Evolutionary conservation across 2,113 vertebrate species (phyloP).

Genomic region (Prunella fulvescens): DNA sequence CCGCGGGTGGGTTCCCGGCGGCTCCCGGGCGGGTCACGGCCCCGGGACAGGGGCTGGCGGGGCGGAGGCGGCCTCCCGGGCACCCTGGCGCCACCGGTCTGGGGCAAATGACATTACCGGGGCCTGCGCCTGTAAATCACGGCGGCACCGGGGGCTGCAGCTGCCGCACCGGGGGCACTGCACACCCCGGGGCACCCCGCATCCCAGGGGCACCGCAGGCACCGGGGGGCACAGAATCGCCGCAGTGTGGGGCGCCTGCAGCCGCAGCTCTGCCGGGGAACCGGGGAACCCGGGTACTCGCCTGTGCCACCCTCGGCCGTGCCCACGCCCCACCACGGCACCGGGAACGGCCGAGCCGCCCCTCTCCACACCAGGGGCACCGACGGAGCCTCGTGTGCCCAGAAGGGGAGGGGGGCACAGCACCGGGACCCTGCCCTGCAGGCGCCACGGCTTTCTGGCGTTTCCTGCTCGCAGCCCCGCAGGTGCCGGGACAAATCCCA

Average conservation of each 20-base stretch:
- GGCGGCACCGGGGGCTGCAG: slow-evolving; percentile 22
- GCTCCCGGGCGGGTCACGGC: background rate
- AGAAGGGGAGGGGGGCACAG: no score
- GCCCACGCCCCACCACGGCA: background rate
- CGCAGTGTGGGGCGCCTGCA: background rate
- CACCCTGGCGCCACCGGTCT: slow-evolving; percentile 49
- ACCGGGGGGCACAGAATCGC: background rate
- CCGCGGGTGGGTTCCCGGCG: background rate
- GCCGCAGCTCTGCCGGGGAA: background rate
- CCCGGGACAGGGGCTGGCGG: background rate
- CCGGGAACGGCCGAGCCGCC: background rate
- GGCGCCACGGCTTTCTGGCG: background rate
- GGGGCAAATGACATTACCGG: slow-evolving; percentile 59
- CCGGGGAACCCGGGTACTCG: background rate
- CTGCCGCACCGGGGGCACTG: background rate
- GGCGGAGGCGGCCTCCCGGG: background rate
- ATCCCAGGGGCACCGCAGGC: background rate
- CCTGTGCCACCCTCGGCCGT: background rate
- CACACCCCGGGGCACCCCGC: background rate
- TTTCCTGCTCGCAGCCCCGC: background rate
- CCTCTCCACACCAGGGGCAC: background rate
- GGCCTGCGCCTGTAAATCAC: slow-evolving; percentile 39
- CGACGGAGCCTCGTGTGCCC: background rate
- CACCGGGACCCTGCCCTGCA: background rate
- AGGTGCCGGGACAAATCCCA: background rate